Percentiles rank a stretch among this genome's conserved stretches.
phyloP scores from a whole-genome alignment of 2,113 vertebrate species.

The Lathamus discolor region DNA sequence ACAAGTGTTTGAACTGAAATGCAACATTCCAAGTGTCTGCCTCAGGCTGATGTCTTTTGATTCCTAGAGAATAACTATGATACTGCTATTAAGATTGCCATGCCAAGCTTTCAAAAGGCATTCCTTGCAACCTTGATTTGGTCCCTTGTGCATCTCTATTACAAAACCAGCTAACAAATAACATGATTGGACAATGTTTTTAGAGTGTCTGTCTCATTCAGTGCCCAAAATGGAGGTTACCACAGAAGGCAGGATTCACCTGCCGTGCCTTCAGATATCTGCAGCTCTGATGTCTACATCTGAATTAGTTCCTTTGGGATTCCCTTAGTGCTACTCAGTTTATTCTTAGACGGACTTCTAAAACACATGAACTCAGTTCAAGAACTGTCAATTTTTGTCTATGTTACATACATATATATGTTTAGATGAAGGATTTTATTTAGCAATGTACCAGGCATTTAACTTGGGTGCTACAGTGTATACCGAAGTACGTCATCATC shows the following conservation, averaged over 20 bases:
- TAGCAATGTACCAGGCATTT: neutral
- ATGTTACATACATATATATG: neutral
- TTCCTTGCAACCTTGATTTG: neutral
- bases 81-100: neutral
- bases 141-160: neutral
- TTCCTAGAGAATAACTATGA: neutral
- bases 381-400: neutral
- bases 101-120: neutral
- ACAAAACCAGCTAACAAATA: neutral
- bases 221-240: neutral
- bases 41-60: neutral
- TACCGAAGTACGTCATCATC: neutral
- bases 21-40: neutral
- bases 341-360: neutral
- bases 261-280: neutral
- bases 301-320: neutral
- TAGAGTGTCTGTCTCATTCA: neutral
- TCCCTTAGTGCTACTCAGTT: neutral
- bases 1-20: constrained; percentile 1
- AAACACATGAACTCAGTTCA: neutral
- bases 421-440: neutral
- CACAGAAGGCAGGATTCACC: neutral
- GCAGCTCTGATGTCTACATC: neutral
- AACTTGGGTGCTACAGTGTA: neutral
- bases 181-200: neutral